phyloP scores from a whole-genome alignment of 2,888 invertebrate species.

The Eupithecia inturbata region DNA sequence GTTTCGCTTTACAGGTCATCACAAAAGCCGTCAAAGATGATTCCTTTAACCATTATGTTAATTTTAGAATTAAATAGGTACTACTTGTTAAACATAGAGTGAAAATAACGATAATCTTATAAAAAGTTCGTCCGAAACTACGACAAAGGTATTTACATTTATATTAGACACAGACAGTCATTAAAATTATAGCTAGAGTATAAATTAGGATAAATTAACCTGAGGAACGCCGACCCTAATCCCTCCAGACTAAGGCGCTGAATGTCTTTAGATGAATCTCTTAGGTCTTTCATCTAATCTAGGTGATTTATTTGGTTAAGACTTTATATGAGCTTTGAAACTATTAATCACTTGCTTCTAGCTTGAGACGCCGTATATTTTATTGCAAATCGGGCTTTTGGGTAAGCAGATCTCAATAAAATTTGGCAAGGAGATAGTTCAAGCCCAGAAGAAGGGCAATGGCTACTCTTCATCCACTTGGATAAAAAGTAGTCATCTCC shows the following conservation, averaged over 20 bases:
- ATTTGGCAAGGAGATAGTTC: no score
- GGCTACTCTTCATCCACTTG: no score
- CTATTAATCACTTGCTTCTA: neutral
- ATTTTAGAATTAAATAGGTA: neutral
- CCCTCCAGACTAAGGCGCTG: neutral
- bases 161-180: neutral
- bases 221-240: neutral
- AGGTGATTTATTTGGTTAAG: neutral
- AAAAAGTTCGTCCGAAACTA: neutral
- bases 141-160: neutral
- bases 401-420: no score
- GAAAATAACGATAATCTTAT: neutral
- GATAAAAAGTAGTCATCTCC: no score
- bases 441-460: no score
- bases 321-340: neutral
- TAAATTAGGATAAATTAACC: conserved; percentile 1
- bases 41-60: neutral
- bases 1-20: no score
- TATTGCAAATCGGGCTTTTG: no score
- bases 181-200: neutral
- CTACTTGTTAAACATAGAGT: neutral
- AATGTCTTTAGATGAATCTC: neutral
- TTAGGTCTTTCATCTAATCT: neutral
- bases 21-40: no score
- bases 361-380: no score